Percentiles rank a stretch among this genome's conserved stretches.
Conservation (phyloP, 92 coral and sea anemone genomes). For the Paramuricea clavata region DNA sequence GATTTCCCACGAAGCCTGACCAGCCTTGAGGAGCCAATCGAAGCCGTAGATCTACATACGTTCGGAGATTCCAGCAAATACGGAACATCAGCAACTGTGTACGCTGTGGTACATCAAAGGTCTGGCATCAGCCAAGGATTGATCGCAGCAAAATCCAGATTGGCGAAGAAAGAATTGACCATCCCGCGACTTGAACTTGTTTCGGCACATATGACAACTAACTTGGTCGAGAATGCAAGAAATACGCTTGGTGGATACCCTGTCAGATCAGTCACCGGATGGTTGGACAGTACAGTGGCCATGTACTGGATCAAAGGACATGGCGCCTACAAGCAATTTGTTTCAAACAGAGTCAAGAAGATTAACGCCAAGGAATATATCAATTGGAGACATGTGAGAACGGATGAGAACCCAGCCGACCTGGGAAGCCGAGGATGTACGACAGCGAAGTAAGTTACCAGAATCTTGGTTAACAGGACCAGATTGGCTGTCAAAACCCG, state of each 20-base stretch:
- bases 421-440: constrained; percentile 34
- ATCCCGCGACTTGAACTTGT: constrained; percentile 54
- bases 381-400: constrained; percentile 53
- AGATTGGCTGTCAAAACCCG: constrained; percentile 44
- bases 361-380: constrained; percentile 47
- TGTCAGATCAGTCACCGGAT: constrained; percentile 49
- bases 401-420: constrained; percentile 53
- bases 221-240: constrained; percentile 44
- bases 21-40: constrained; percentile 14
- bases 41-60: constrained; percentile 34
- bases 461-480: constrained; percentile 51
- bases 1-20: constrained; percentile 35
- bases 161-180: constrained; percentile 52
- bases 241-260: constrained; percentile 40
- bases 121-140: constrained; percentile 39
- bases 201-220: constrained; percentile 59
- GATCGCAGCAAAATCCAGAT: constrained; percentile 41
- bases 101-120: not conserved
- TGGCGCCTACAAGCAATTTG: constrained; percentile 34
- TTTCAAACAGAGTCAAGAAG: constrained; percentile 46
- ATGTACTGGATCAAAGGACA: constrained; percentile 50
- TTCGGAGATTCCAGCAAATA: constrained; percentile 29
- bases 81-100: constrained; percentile 55
- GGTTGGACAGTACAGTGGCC: constrained; percentile 66
- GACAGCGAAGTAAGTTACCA: not conserved